Conservation (phyloP, 1,140 invertebrate genomes). For the Bombyx mandarina region DNA sequence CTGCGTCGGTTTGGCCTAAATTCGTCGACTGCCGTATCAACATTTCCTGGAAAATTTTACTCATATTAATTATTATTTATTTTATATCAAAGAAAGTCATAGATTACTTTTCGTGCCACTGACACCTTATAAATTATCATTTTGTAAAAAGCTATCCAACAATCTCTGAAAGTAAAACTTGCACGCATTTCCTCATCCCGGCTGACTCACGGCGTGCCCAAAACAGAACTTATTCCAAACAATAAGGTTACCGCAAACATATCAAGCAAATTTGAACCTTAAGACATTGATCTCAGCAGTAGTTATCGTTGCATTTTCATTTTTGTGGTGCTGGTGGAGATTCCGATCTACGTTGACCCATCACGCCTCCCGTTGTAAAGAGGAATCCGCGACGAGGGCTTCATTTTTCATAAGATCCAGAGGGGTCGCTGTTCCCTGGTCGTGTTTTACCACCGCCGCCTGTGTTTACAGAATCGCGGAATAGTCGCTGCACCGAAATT, state of each 20-base stretch:
- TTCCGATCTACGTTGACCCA: conserved; percentile 32
- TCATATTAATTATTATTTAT: conserved; percentile 1
- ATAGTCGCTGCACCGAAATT: conserved; percentile 67
- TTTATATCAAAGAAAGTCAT: conserved; percentile 5
- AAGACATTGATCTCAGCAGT: not conserved
- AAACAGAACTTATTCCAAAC: conserved; percentile 66
- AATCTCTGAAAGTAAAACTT: conserved; percentile 68
- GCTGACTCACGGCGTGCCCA: conserved; percentile 59
- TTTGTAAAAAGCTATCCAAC: conserved; percentile 44
- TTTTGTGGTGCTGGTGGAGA: conserved; percentile 17
- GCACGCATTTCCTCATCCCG: conserved; percentile 65
- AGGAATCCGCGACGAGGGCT: conserved; percentile 16
- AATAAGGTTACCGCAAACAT: conserved; percentile 8
- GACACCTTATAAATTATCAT: conserved; percentile 41
- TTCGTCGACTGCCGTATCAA: no score
- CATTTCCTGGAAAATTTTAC: conserved; percentile 2
- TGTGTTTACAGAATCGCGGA: conserved; percentile 68
- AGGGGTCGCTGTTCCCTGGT: conserved; percentile 32
- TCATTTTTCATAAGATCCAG: conserved; percentile 20
- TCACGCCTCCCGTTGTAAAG: conserved; percentile 23
- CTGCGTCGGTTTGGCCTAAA: no score
- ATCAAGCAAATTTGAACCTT: conserved; percentile 18
- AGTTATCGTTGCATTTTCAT: no score
- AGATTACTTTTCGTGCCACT: conserved; percentile 20
- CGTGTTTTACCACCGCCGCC: conserved; percentile 35